Evolutionary conservation across 2,113 vertebrate genomes (phyloP).

Genomic region (Grammatotria lemairii): DNA sequence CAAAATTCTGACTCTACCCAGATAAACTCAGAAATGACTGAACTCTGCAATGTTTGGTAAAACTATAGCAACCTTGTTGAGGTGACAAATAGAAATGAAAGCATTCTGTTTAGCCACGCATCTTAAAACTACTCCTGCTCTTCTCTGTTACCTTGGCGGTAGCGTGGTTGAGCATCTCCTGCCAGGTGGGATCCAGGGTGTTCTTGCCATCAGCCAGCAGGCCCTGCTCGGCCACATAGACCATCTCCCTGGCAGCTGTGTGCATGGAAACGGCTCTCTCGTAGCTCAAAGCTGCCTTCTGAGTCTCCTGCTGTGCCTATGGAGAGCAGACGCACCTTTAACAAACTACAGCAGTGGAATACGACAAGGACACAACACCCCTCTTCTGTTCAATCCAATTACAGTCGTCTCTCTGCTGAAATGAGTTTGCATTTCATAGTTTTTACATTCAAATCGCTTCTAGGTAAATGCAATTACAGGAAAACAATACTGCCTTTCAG

Average conservation of each 20-base stretch:
- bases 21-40: not conserved
- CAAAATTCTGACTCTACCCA: not conserved
- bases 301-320: conserved; percentile 93
- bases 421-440: not conserved
- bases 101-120: not conserved
- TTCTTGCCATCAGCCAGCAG: conserved; percentile 85
- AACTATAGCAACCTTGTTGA: not conserved
- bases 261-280: conserved; percentile 93
- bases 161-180: conserved; percentile 96
- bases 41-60: not conserved
- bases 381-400: not conserved
- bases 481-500: not conserved
- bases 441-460: fast-evolving
- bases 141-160: conserved; percentile 79
- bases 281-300: conserved; percentile 86
- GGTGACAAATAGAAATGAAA: not conserved
- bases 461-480: not conserved
- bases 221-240: conserved; percentile 92
- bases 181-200: conserved; percentile 92
- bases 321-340: conserved; percentile 1
- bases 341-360: not conserved
- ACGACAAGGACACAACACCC: not conserved
- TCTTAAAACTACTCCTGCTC: not conserved
- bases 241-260: conserved; percentile 91
- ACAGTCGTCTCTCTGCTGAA: not conserved